Base-by-base conservation (phyloP, 1,140 invertebrate genomes). In the Brachionus rotundiformis region DNA sequence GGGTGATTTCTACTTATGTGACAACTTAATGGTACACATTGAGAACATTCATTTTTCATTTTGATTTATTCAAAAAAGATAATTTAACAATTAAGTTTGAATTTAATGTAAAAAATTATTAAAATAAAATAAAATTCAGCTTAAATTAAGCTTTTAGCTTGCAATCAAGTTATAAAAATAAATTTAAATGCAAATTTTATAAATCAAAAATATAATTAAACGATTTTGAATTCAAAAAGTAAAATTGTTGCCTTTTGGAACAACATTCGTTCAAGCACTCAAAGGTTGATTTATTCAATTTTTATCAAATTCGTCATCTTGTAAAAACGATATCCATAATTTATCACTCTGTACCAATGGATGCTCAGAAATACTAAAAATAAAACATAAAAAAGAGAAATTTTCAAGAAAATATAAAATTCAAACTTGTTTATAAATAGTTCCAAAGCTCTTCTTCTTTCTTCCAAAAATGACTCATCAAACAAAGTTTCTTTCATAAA, bases 391-490 rank as follows among this genome's bases (percentile, higher is more conserved):
- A 59, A 41, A 61, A 19, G 4, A 25, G 7, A 31, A 7, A n/a
- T n/a, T n/a, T n/a, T 33, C 11, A n/a, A 44, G 23, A 33, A 68
- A 4, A 16, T 68, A 33, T 16, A 4, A 4, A 54, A 33, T 68
- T 68, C n/a, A 11, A 54, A 79, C 94, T 99, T 99, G 89, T 99
- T 99, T 84, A 99, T 93, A 89, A 99, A 99, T 84, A 93, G 90
- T 91, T 99, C 97, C 82, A 99, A 90, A 82, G 95, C 95, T 92
- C 98, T 98, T 87, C 96, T 92, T 85, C 98, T 91, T 84, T 98
- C 95, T 89, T 99, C 98, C 86, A 99, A 98, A 89, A 99, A 99
- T 85, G 96, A 95, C 88, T 99, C 96, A 88, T 99, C 97, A 89
- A 96, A 99, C 85, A 99, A 96, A 91, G 99, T 97, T 88, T 99